Conservation (phyloP, 2,888 invertebrate species). For the Pyrocoelia pectoralis region DNA sequence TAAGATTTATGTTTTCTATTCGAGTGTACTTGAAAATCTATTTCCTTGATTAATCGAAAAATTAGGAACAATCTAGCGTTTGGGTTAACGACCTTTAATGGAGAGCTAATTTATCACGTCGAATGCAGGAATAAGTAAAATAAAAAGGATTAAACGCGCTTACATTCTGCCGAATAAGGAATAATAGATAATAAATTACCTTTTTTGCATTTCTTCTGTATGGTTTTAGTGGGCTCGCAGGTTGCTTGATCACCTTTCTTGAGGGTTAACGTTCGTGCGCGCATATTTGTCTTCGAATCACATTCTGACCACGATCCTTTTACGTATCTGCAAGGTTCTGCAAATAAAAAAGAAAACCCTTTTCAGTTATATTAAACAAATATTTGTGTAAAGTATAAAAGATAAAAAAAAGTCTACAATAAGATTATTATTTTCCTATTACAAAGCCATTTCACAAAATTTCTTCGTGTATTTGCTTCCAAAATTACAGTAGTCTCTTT, state of each 20-base stretch:
- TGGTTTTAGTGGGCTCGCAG: slow-evolving; percentile 84
- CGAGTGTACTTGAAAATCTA: background rate
- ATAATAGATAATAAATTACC: slow-evolving; percentile 63
- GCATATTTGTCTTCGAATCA: slow-evolving; percentile 82
- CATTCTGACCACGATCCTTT: slow-evolving; percentile 91
- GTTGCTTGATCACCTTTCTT: slow-evolving; percentile 83
- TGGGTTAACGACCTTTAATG: slow-evolving; percentile 6
- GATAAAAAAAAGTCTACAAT: no score
- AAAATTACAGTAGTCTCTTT: no score
- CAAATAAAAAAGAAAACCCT: slow-evolving; percentile 40
- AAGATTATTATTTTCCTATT: no score
- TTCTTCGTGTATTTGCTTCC: no score
- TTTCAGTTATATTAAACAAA: background rate
- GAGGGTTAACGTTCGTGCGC: slow-evolving; percentile 81
- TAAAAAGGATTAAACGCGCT: slow-evolving; percentile 9
- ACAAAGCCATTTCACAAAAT: no score
- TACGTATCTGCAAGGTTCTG: slow-evolving; percentile 82
- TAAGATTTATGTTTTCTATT: slow-evolving; percentile 8
- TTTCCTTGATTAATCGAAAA: slow-evolving; percentile 12
- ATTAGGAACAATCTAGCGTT: slow-evolving; percentile 3
- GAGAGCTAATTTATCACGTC: slow-evolving; percentile 15
- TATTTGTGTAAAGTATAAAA: no score
- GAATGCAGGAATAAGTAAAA: slow-evolving; percentile 2
- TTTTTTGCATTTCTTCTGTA: slow-evolving; percentile 93
- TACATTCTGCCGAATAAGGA: slow-evolving; percentile 19